These are phyloP conservation scores for Xestoiulus laeticollis DNA, from an alignment of 2,888 invertebrate species.

Conservation along the genomic window DNA sequence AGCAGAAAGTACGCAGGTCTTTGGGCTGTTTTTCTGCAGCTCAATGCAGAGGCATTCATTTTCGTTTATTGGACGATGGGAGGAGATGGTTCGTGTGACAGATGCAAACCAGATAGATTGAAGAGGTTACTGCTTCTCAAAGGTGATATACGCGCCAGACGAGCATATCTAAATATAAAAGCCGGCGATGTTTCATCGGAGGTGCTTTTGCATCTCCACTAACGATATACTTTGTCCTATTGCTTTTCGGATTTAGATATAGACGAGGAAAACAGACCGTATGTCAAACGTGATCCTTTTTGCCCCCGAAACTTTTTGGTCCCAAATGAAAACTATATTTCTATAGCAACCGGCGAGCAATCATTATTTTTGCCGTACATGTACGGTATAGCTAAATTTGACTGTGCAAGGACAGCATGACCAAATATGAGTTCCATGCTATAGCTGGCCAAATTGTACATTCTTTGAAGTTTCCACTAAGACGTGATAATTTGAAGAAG, in stretches of 20 bases:
- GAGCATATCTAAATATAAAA: constrained; percentile 27
- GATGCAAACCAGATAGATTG: constrained; percentile 49
- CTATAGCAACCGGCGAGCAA: not conserved
- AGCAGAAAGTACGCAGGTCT: not conserved
- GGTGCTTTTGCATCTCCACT: not conserved
- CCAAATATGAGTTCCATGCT: not conserved
- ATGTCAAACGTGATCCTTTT: constrained; percentile 36
- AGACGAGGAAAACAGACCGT: constrained; percentile 43
- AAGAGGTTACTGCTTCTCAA: constrained; percentile 21
- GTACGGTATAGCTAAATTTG: not conserved
- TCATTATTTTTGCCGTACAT: not conserved
- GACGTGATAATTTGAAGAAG: too few relatives aligned
- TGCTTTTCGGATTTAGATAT: constrained; percentile 46
- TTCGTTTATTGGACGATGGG: constrained; percentile 44
- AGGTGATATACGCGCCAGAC: not conserved
- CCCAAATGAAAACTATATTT: constrained; percentile 22
- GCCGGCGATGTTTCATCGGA: constrained; percentile 8
- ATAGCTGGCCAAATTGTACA: not conserved
- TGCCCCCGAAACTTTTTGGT: not conserved
- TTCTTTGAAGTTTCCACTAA: not conserved
- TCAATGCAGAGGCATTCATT: constrained; percentile 34
- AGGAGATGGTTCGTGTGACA: constrained; percentile 47
- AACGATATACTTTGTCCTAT: constrained; percentile 44
- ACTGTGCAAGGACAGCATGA: not conserved
- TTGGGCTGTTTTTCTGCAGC: not conserved